Conservation (phyloP, 2,113 vertebrate genomes). For the Semicossyphus pulcher region DNA sequence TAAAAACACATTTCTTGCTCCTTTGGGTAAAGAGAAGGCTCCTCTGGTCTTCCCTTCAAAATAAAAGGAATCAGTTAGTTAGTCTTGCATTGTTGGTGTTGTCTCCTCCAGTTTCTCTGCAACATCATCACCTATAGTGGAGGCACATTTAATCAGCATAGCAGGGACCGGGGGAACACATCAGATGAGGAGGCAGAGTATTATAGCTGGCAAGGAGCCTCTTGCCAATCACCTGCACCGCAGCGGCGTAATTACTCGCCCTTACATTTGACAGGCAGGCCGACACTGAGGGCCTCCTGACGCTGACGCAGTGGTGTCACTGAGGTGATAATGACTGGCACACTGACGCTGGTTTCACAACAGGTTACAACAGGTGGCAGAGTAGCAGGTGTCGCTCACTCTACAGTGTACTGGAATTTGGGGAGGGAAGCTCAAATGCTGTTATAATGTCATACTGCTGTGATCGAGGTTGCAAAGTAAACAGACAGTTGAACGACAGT, state of each 20-base stretch:
- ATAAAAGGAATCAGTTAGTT: slow-evolving; percentile 82
- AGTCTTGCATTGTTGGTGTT: slow-evolving; percentile 24
- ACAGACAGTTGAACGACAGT: too few relatives aligned
- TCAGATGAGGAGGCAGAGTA: slow-evolving; percentile 23
- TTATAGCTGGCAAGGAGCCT: not conserved
- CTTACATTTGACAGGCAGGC: slow-evolving; percentile 29
- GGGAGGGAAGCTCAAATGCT: too few relatives aligned
- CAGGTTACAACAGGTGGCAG: not conserved
- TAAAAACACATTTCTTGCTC: slow-evolving; percentile 91
- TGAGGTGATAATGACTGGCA: slow-evolving; percentile 7
- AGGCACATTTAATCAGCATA: slow-evolving; percentile 22
- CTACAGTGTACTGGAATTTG: too few relatives aligned
- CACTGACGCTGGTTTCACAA: not conserved
- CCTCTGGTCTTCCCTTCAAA: slow-evolving; percentile 92
- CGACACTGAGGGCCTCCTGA: not conserved
- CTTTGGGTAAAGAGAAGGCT: slow-evolving; percentile 90
- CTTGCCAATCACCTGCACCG: slow-evolving; percentile 10
- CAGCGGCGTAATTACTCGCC: slow-evolving; percentile 21
- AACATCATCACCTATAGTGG: slow-evolving; percentile 14
- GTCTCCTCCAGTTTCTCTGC: slow-evolving; percentile 21
- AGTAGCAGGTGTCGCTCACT: not conserved
- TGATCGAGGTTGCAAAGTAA: not conserved
- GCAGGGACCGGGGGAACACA: slow-evolving; percentile 16
- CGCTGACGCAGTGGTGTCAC: not conserved
- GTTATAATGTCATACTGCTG: not conserved